A percentile compares a stretch with the other conserved stretches of the same genome.
Evolutionary conservation across 2,797 vertebrate genomes (phyloP).

Genomic region (Bradypus variegatus): DNA sequence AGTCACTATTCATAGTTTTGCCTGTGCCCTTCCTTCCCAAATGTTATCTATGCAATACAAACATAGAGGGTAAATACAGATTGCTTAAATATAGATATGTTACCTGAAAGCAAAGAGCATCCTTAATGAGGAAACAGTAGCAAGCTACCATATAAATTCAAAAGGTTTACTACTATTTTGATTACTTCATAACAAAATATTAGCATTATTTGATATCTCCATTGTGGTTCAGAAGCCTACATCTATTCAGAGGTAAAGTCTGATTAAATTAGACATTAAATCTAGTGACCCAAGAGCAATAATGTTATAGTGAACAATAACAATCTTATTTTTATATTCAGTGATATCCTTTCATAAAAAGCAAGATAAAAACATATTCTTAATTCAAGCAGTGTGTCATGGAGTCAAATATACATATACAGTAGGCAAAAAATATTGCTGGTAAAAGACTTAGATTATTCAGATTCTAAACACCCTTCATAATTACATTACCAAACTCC

Average conservation of each 20-base stretch:
- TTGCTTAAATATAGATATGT: background rate
- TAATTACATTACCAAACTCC: background rate
- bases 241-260: background rate
- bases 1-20: too few species aligned
- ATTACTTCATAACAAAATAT: constrained; percentile 30
- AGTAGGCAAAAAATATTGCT: background rate
- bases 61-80: too few species aligned
- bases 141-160: constrained; percentile 14
- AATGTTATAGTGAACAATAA: constrained; percentile 18
- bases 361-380: constrained; percentile 38
- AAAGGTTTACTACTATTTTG: constrained; percentile 33
- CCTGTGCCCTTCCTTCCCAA: too few species aligned
- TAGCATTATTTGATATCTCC: constrained; percentile 1
- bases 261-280: constrained; percentile 29
- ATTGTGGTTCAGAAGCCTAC: background rate
- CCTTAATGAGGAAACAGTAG: constrained; percentile 24
- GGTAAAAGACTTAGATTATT: constrained; percentile 25
- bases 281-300: background rate
- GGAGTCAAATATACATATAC: constrained; percentile 27
- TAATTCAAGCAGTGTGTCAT: background rate
- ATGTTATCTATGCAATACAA: too few species aligned
- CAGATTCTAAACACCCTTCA: background rate
- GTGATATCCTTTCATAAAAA: constrained; percentile 17
- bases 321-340: constrained; percentile 35
- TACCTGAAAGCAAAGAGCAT: background rate